Evolutionary conservation across 53 echinoderm and acorn worm genomes (phyloP).

Genomic region (Echinarachnius parma): DNA sequence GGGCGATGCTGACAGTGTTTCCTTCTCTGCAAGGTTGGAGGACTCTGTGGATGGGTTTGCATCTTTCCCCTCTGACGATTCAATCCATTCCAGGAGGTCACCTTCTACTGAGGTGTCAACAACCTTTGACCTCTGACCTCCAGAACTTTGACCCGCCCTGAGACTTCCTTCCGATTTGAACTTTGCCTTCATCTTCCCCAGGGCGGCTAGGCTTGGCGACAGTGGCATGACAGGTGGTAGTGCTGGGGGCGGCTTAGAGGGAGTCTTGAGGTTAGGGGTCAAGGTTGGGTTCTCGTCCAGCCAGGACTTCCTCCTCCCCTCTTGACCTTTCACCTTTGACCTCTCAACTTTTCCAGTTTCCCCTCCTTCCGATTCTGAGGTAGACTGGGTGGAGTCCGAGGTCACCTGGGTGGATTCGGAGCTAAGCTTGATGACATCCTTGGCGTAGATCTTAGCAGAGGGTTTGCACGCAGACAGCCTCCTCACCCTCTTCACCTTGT

Average conservation of each 20-base stretch:
- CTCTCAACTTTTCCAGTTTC: constrained; percentile 18
- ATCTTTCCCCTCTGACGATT: constrained; percentile 12
- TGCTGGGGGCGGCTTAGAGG: background rate
- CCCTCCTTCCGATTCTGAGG: too few relatives aligned
- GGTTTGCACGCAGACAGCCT: constrained; percentile 54
- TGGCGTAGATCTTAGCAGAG: constrained; percentile 68
- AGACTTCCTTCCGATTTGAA: constrained; percentile 13
- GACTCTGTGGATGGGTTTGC: background rate
- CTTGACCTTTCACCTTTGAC: constrained; percentile 12
- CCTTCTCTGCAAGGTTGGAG: background rate
- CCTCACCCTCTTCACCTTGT: constrained; percentile 17
- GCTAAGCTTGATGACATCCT: constrained; percentile 75
- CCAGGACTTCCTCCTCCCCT: constrained; percentile 72
- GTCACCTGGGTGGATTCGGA: constrained; percentile 36
- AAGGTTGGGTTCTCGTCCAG: constrained; percentile 70
- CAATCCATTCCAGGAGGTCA: constrained; percentile 41
- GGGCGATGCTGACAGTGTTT: background rate
- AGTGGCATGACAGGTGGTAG: background rate
- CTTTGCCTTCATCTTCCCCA: constrained; percentile 21
- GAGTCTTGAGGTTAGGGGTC: constrained; percentile 70
- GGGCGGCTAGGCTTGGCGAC: background rate
- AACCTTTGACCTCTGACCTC: constrained; percentile 9
- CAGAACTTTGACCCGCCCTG: background rate
- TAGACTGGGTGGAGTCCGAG: too few relatives aligned
- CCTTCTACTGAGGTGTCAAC: constrained; percentile 12